These are phyloP conservation scores for Clitarchus hookeri DNA, from an alignment of 2,888 invertebrate species.

Conservation along the genomic window DNA sequence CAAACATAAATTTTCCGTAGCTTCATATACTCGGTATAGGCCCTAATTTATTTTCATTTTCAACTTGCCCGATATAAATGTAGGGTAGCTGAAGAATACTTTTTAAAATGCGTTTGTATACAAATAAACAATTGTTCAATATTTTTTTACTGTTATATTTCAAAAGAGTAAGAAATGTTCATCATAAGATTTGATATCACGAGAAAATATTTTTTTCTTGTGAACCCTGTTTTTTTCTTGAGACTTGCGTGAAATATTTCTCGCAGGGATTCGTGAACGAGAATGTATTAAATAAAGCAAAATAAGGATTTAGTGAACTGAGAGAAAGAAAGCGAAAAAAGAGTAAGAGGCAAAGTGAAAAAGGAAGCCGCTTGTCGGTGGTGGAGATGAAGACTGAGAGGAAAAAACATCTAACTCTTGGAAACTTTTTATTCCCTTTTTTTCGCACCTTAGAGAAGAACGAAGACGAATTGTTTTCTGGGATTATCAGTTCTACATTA, in stretches of 20 bases:
- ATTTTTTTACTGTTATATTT: no score
- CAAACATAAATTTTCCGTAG: no score
- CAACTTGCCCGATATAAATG: no score
- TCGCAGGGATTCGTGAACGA: not conserved
- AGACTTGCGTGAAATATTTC: not conserved
- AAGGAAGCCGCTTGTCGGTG: not conserved
- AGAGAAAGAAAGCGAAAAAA: not conserved
- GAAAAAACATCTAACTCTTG: not conserved
- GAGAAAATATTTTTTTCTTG: not conserved
- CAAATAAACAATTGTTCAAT: no score
- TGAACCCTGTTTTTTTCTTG: not conserved
- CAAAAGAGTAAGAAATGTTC: no score
- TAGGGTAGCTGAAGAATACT: no score
- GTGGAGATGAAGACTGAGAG: not conserved
- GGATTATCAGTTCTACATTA: not conserved
- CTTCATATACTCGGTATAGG: no score
- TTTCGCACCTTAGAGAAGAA: not conserved
- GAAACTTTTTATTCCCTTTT: not conserved
- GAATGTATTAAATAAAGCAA: slow-evolving; percentile 7
- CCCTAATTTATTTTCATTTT: no score
- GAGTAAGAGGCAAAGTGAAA: not conserved
- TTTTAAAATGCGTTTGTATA: no score
- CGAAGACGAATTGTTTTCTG: slow-evolving; percentile 14
- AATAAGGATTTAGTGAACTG: slow-evolving; percentile 4
- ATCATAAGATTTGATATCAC: no score